A percentile compares a stretch with the other conserved stretches of the same genome.
phyloP scores from a whole-genome alignment of 1,140 invertebrate species.

The Mizuhopecten yessoensis region DNA sequence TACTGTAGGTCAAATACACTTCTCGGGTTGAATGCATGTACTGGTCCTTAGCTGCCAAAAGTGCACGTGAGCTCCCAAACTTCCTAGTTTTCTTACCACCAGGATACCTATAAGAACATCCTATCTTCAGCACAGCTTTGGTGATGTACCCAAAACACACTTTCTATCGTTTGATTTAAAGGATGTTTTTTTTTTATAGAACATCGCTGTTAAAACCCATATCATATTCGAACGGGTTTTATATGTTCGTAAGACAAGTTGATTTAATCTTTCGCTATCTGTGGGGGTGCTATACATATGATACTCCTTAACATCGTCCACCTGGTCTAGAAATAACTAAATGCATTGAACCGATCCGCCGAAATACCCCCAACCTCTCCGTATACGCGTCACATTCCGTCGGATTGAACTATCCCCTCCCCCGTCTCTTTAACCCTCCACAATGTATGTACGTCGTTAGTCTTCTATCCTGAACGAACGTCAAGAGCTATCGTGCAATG shows the following conservation, averaged over 20 bases:
- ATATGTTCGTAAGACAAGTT: background rate
- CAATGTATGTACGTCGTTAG: conserved; percentile 27
- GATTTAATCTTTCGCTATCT: background rate
- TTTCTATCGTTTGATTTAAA: conserved; percentile 3
- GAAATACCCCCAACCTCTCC: background rate
- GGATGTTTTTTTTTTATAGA: background rate
- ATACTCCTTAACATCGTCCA: background rate
- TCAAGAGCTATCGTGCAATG: background rate
- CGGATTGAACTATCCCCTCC: background rate
- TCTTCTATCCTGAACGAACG: background rate
- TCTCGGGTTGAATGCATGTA: background rate
- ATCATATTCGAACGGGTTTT: conserved; percentile 33
- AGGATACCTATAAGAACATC: background rate
- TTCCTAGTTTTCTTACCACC: background rate
- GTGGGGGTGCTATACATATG: background rate
- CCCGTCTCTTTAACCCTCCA: background rate
- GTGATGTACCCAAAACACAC: background rate
- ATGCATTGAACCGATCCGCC: background rate
- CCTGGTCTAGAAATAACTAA: background rate
- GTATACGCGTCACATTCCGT: background rate
- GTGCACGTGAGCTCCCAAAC: background rate
- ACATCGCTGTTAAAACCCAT: background rate
- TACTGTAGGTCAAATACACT: background rate
- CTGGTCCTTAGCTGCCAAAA: background rate
- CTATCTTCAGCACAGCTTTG: background rate